These are phyloP conservation scores for Homalodisca vitripennis DNA, from an alignment of 1,140 invertebrate species.

Conservation along the genomic window DNA sequence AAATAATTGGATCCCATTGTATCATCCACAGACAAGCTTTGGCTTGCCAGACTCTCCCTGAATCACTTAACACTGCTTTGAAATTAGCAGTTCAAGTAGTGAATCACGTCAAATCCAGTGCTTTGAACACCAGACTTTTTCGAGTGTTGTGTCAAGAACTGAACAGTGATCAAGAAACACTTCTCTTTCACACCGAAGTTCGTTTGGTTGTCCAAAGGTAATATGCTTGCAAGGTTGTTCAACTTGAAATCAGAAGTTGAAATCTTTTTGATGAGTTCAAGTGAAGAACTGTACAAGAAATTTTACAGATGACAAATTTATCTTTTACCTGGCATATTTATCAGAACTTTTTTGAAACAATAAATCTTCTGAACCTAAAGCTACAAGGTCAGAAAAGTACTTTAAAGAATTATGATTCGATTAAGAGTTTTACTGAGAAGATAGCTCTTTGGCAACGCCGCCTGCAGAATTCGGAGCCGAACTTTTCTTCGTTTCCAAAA, in stretches of 20 bases:
- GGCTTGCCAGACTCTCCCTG: constrained; percentile 29
- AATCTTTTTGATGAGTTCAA: constrained; percentile 24
- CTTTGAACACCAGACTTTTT: constrained; percentile 44
- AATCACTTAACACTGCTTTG: constrained; percentile 24
- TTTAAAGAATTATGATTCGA: constrained; percentile 34
- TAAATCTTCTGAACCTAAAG: constrained; percentile 40
- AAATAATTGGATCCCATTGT: constrained; percentile 45
- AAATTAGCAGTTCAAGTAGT: constrained; percentile 22
- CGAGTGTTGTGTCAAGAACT: constrained; percentile 44
- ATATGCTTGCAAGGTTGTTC: constrained; percentile 32
- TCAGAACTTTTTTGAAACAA: constrained; percentile 33
- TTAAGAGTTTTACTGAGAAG: constrained; percentile 21
- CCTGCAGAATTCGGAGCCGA: constrained; percentile 26
- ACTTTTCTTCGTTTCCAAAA: constrained; percentile 30
- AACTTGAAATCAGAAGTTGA: constrained; percentile 31
- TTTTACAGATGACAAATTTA: constrained; percentile 24
- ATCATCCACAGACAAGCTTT: constrained; percentile 45
- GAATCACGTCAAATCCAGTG: constrained; percentile 22
- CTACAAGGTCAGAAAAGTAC: constrained; percentile 39
- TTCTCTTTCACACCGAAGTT: constrained; percentile 46
- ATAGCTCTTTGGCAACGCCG: constrained; percentile 22
- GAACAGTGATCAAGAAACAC: constrained; percentile 42
- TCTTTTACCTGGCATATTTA: constrained; percentile 21
- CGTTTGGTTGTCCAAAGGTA: constrained; percentile 43
- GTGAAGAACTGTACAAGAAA: neutral